Conservation (phyloP, 2,888 invertebrate genomes). For the Limnephilus marmoratus region DNA sequence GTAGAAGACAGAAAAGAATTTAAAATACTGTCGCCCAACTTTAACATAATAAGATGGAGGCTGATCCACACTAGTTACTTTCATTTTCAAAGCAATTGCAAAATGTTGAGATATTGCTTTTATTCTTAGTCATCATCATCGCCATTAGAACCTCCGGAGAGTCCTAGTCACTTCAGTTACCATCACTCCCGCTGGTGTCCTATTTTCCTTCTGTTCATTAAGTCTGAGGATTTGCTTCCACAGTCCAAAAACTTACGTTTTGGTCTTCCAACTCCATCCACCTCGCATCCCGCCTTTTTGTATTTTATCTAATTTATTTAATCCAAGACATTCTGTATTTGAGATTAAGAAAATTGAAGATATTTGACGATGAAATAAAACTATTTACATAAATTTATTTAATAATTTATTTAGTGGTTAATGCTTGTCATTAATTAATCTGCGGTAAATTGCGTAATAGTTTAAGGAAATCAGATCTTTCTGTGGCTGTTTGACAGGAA, state of each 20-base stretch:
- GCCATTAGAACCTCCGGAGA: too few relatives aligned
- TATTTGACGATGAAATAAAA: not conserved
- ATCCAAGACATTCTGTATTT: not conserved
- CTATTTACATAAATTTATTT: not conserved
- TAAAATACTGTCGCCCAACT: not conserved
- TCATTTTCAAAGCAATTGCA: too few relatives aligned
- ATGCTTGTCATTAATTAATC: not conserved
- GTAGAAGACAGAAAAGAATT: not conserved
- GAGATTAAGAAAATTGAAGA: too few relatives aligned
- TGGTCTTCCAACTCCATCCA: not conserved
- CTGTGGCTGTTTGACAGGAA: constrained; percentile 53
- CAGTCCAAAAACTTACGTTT: not conserved
- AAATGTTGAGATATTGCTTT: too few relatives aligned
- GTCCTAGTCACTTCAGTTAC: too few relatives aligned
- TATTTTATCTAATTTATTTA: not conserved
- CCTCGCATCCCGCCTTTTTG: not conserved
- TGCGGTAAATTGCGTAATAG: constrained; percentile 48
- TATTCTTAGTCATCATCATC: too few relatives aligned
- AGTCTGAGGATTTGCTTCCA: not conserved
- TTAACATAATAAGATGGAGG: too few relatives aligned
- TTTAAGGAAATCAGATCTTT: constrained; percentile 54
- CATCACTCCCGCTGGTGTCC: too few relatives aligned
- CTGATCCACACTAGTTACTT: too few relatives aligned
- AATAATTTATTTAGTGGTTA: not conserved
- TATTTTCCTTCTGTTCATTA: too few relatives aligned